Evolutionary conservation across 30 jellyfish, hydroid and myxozoan genomes (phyloP).

Genomic region (Chironex yamaguchii): DNA sequence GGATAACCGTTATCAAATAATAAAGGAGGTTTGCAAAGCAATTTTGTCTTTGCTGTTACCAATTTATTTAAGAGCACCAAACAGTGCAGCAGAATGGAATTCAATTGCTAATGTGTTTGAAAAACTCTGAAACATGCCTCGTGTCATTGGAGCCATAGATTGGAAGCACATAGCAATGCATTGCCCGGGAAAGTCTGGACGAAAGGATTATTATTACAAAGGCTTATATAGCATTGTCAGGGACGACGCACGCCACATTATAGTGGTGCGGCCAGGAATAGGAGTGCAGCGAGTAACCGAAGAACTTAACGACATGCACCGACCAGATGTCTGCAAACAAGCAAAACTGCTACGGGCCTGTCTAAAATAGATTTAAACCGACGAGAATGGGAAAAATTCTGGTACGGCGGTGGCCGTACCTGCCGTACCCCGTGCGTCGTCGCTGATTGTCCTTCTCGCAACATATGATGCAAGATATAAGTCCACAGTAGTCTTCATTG

Average conservation of each 20-base stretch:
- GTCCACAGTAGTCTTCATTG: slow-evolving; percentile 38
- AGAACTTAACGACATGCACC: too few species aligned
- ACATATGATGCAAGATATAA: slow-evolving; percentile 65
- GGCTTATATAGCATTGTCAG: slow-evolving; percentile 57
- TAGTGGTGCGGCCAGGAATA: too few species aligned
- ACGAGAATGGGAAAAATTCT: too few species aligned
- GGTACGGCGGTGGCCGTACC: too few species aligned
- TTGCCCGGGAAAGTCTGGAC: slow-evolving; percentile 60
- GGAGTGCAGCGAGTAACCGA: too few species aligned
- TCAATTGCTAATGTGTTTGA: slow-evolving; percentile 26
- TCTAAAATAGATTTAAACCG: too few species aligned
- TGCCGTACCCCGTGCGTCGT: too few species aligned
- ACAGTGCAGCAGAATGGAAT: slow-evolving; percentile 58
- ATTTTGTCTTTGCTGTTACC: slow-evolving; percentile 25
- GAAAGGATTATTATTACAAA: slow-evolving; percentile 36
- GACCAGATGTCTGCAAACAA: too few species aligned
- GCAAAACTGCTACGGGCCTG: too few species aligned
- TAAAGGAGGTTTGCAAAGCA: slow-evolving; percentile 60
- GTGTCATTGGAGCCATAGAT: slow-evolving; percentile 78
- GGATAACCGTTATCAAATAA: slow-evolving; percentile 53
- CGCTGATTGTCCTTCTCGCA: slow-evolving; percentile 69
- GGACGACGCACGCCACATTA: too few species aligned
- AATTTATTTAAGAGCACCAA: slow-evolving; percentile 47
- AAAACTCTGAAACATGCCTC: slow-evolving; percentile 71
- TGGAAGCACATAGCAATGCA: slow-evolving; percentile 79